Base-by-base conservation (phyloP, 1,140 invertebrate species). In the Diorhabda carinulata region DNA sequence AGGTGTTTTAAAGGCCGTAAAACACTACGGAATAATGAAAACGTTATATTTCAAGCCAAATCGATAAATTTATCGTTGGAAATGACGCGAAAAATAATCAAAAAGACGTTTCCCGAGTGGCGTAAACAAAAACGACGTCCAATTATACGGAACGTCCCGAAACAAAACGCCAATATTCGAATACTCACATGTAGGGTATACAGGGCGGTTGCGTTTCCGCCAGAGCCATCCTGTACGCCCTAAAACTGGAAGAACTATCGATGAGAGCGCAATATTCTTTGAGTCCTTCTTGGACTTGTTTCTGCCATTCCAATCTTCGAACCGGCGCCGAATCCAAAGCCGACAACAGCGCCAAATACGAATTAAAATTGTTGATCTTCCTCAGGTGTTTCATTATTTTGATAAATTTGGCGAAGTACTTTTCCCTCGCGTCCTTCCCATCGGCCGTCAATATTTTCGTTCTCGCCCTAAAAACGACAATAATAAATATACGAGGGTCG, bases 331-430 rank as follows among this genome's bases (percentile, higher is more conserved):
- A 99, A 83, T 98, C 96, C 62, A 99, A 83, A 40, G 98, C 98
- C 6, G 96, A 98, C 43, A 99, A 83, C 69, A 99, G 85, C 4
- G 97, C 97, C 72, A 99, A 84, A 84, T 98, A 98, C 56, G 96
- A 98, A 84, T 99, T 99, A 80, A 98, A 99, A 83, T 99, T 99
- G 81, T 97, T 98, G 79, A 99, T 91, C 81, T 98, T 98, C 69
- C 97, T 86, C 68, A 99, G 83, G 78, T 95, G 91, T 83, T 98
- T 97, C 96, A 99, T 98, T 61, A 99, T 97, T 83, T 99, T 99
- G 52, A 99, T 94, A 79, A 98, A 98, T 80, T 99, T 99, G 68
- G 92, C 89, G 56, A 98, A 93, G 80, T 96, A 96, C 80, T 92
- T 93, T 83, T 99, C 97, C n/a, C 97, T 87, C 73, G 98, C 95